Conservation (phyloP, 1,140 invertebrate species). For the Drosophila pseudoobscura region DNA sequence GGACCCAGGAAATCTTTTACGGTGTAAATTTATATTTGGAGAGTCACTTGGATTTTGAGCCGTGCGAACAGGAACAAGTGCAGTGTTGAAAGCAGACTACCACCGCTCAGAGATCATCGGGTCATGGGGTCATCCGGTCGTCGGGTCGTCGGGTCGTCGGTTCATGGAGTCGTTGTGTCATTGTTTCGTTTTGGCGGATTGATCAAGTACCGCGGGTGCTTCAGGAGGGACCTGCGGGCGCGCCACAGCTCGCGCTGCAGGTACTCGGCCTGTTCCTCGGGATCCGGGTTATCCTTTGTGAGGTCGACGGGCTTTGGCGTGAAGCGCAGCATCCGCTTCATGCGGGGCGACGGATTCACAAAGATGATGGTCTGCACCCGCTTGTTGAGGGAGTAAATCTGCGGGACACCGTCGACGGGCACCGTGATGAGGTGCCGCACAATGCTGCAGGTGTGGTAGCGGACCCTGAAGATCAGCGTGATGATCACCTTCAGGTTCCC, state of each 20-base stretch:
- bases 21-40: no score
- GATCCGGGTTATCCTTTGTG: no score
- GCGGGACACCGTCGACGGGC: neutral
- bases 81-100: no score
- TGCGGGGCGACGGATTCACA: slow-evolving; percentile 16
- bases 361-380: slow-evolving; percentile 4
- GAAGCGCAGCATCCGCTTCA: neutral
- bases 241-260: neutral
- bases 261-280: neutral
- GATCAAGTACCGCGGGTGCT: neutral
- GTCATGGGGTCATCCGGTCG: neutral
- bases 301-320: no score
- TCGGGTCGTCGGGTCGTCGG: no score
- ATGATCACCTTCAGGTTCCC: neutral
- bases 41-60: neutral
- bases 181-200: neutral
- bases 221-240: neutral
- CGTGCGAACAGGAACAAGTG: no score
- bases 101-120: no score
- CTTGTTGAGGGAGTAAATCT: neutral
- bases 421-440: slow-evolving; percentile 2
- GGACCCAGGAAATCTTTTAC: no score
- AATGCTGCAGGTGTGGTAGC: slow-evolving; percentile 8
- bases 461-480: slow-evolving; percentile 2
- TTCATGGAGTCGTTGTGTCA: neutral